These are phyloP conservation scores for Neosalanx taihuensis DNA, from an alignment of 2,797 vertebrate species.

Conservation along the genomic window DNA sequence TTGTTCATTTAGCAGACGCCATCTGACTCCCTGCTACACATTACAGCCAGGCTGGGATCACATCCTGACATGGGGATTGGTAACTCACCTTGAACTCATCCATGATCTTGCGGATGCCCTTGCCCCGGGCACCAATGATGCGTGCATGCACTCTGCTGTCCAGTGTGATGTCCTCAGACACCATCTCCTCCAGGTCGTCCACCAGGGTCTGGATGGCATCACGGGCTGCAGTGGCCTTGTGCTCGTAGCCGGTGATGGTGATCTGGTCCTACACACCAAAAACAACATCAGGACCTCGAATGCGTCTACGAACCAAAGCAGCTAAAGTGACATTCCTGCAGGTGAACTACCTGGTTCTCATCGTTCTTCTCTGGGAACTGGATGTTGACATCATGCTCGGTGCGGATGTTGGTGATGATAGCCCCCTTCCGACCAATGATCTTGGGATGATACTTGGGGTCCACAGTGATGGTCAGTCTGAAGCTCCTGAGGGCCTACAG, in stretches of 20 bases:
- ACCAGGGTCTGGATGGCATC: slow-evolving; percentile 93
- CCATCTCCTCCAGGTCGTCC: slow-evolving; percentile 94
- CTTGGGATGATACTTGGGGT: slow-evolving; percentile 97
- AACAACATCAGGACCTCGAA: background rate
- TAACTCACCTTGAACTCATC: slow-evolving; percentile 94
- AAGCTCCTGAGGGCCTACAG: slow-evolving; percentile 91
- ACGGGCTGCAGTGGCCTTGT: slow-evolving; percentile 89
- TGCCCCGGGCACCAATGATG: slow-evolving; percentile 94
- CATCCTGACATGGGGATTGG: too few relatives aligned
- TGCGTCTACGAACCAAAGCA: background rate
- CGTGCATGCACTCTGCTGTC: slow-evolving; percentile 95
- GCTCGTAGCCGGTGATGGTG: slow-evolving; percentile 95
- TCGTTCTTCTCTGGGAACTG: slow-evolving; percentile 98
- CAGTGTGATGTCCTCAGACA: slow-evolving; percentile 90
- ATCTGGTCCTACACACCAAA: slow-evolving; percentile 85
- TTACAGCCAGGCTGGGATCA: too few relatives aligned
- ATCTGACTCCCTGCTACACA: too few relatives aligned
- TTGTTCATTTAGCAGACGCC: too few relatives aligned
- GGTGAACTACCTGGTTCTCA: slow-evolving; percentile 82
- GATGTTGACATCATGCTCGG: slow-evolving; percentile 94
- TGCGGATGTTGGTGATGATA: slow-evolving; percentile 94
- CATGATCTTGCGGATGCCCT: slow-evolving; percentile 98
- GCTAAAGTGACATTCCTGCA: background rate
- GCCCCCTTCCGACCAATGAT: slow-evolving; percentile 97
- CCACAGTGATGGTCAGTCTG: slow-evolving; percentile 93